These are phyloP conservation scores for Synchiropus splendidus DNA, from an alignment of 2,113 vertebrate species.

Conservation along the genomic window DNA sequence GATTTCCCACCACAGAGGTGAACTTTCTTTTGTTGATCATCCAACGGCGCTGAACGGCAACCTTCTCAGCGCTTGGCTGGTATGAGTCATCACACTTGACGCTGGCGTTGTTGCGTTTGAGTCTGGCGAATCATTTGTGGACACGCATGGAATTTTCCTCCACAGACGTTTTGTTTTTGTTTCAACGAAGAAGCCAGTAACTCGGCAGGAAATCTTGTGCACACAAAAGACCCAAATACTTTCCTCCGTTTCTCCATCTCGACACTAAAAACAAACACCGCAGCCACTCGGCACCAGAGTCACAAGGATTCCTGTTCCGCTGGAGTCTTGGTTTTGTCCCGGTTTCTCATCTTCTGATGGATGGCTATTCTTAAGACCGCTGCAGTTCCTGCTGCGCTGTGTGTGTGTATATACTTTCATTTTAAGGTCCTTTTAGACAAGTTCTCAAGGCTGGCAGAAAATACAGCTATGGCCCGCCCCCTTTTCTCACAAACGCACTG, in stretches of 20 bases:
- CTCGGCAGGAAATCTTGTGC: constrained; percentile 55
- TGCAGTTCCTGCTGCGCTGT: constrained; percentile 44
- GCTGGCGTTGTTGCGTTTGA: constrained; percentile 30
- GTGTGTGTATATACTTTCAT: constrained; percentile 73
- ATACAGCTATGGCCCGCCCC: constrained; percentile 31
- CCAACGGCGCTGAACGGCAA: constrained; percentile 12
- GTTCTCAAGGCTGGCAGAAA: constrained; percentile 59
- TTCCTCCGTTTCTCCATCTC: constrained; percentile 63
- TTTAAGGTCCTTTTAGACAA: constrained; percentile 76
- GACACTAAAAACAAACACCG: constrained; percentile 64
- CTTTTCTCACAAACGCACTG: constrained; percentile 42
- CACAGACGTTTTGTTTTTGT: constrained; percentile 43
- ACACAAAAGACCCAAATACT: constrained; percentile 69
- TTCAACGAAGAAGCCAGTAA: constrained; percentile 48
- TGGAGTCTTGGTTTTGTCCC: constrained; percentile 17
- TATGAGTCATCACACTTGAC: constrained; percentile 12
- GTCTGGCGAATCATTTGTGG: constrained; percentile 36
- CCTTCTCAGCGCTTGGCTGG: constrained; percentile 12
- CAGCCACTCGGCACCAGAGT: constrained; percentile 43
- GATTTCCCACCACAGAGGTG: constrained; percentile 25
- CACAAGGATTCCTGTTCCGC: constrained; percentile 47
- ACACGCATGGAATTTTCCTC: constrained; percentile 44
- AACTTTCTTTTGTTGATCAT: constrained; percentile 28
- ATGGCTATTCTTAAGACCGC: constrained; percentile 44
- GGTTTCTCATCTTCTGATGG: constrained; percentile 45